A percentile compares a stretch with the other conserved stretches of the same genome.
These are phyloP conservation scores for Masnerella sp. DNA, from an alignment of 2,888 invertebrate genomes.

Conservation along the genomic window DNA sequence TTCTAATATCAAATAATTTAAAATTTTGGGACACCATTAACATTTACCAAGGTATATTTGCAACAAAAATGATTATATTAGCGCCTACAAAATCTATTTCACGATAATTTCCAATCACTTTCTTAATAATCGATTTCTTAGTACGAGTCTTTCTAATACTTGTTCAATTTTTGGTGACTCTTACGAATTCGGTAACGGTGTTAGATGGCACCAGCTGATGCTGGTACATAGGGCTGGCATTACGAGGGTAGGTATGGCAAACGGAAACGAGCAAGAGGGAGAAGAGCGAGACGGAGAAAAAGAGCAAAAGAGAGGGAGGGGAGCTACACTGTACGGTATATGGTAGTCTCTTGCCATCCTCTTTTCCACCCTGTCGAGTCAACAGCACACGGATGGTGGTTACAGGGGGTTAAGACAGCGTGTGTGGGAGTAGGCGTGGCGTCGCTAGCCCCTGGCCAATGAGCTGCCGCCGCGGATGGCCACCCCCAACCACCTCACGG, in stretches of 20 bases:
- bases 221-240: slow-evolving; percentile 42
- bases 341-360: slow-evolving; percentile 63
- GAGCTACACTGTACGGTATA: slow-evolving; percentile 38
- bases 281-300: slow-evolving; percentile 13
- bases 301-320: slow-evolving; percentile 27
- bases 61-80: no score
- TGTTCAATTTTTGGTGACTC: slow-evolving; percentile 78
- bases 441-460: slow-evolving; percentile 76
- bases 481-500: slow-evolving; percentile 76
- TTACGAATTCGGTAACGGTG: slow-evolving; percentile 75
- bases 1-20: no score
- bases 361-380: slow-evolving; percentile 62
- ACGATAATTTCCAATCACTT: no score
- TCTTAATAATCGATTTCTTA: no score
- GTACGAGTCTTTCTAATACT: slow-evolving; percentile 62
- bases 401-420: slow-evolving; percentile 76
- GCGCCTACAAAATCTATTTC: no score
- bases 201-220: slow-evolving; percentile 63
- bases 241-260: slow-evolving; percentile 53
- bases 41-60: no score
- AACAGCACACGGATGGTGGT: slow-evolving; percentile 63
- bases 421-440: slow-evolving; percentile 78
- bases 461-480: slow-evolving; percentile 74
- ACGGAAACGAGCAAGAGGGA: slow-evolving; percentile 56
- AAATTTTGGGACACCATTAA: no score